These are phyloP conservation scores for Tachypleus tridentatus DNA, from an alignment of 1,140 invertebrate genomes.

Conservation along the genomic window DNA sequence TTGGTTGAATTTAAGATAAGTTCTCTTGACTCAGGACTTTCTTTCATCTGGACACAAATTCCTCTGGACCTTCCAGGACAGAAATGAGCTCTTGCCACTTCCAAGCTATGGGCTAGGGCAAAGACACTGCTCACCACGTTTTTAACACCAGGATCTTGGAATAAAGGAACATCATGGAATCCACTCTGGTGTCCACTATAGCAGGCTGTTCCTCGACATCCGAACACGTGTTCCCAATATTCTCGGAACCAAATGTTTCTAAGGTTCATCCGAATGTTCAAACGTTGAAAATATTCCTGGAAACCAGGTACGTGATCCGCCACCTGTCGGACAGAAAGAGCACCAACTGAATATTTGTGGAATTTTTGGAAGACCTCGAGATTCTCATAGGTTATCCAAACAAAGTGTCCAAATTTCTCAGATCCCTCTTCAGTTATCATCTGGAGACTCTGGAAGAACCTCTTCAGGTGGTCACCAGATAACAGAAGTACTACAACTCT, in stretches of 20 bases:
- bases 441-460: constrained; percentile 20
- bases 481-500: constrained; percentile 25
- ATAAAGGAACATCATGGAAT: constrained; percentile 8
- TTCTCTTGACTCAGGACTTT: constrained; percentile 20
- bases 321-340: constrained; percentile 23
- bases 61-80: constrained; percentile 27
- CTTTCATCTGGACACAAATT: constrained; percentile 25
- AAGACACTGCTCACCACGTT: constrained; percentile 35
- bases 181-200: constrained; percentile 8
- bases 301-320: constrained; percentile 21
- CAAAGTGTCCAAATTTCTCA: constrained; percentile 23
- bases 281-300: constrained; percentile 24
- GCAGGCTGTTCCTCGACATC: constrained; percentile 27
- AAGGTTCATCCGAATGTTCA: constrained; percentile 26
- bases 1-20: constrained; percentile 27
- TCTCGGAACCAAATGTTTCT: constrained; percentile 30
- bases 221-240: constrained; percentile 27
- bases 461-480: constrained; percentile 19
- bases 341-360: constrained; percentile 23
- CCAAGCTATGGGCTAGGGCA: constrained; percentile 29
- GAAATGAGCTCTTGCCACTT: constrained; percentile 27
- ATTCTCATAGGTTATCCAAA: constrained; percentile 24
- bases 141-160: constrained; percentile 29
- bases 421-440: constrained; percentile 16
- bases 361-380: constrained; percentile 21